Conservation (phyloP, 2,797 vertebrate species). For the Eulemur albifrons region DNA sequence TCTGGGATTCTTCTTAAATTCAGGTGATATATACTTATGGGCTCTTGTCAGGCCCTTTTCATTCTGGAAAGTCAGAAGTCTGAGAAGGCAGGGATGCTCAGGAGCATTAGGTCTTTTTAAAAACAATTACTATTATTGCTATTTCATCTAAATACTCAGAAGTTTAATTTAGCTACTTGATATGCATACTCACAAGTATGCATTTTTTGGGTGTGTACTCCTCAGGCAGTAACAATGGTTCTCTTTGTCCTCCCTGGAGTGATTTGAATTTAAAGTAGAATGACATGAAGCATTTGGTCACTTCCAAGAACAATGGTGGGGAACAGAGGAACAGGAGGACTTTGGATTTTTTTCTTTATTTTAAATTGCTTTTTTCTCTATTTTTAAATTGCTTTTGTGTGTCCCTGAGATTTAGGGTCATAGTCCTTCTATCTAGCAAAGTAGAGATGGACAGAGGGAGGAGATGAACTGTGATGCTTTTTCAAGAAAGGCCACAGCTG, state of each 20-base stretch:
- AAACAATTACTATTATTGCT: neutral
- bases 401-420: neutral
- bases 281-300: neutral
- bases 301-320: neutral
- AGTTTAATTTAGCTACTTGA: neutral
- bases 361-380: neutral
- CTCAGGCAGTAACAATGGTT: neutral
- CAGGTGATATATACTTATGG: neutral
- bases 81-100: neutral
- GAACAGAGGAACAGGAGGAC: neutral
- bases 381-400: conserved; percentile 3
- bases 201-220: neutral
- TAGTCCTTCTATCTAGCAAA: neutral
- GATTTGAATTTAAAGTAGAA: conserved; percentile 52
- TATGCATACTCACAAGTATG: conserved; percentile 3
- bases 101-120: neutral
- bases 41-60: neutral
- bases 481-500: neutral
- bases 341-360: neutral
- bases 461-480: neutral
- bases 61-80: neutral
- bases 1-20: neutral
- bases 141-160: conserved; percentile 38
- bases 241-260: conserved; percentile 1
- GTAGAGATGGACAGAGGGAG: neutral